A percentile compares a stretch with the other conserved stretches of the same genome.
Conservation (phyloP, 1,140 invertebrate genomes). For the Hyposmocoma kahamanoa region DNA sequence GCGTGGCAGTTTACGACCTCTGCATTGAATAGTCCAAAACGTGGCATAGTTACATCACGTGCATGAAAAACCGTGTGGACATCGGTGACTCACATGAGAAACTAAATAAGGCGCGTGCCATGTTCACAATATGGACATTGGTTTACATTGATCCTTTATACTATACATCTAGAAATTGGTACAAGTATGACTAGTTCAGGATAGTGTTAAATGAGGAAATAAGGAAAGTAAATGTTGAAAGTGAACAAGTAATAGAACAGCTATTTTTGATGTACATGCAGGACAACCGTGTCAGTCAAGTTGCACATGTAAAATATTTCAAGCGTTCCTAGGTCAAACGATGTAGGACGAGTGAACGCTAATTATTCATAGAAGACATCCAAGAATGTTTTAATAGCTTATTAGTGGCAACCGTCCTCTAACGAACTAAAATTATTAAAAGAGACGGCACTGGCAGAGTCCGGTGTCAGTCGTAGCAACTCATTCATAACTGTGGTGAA, state of each 20-base stretch:
- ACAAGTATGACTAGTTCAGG: too few species aligned
- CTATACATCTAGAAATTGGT: too few species aligned
- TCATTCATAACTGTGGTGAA: constrained; percentile 47
- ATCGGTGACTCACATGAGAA: constrained; percentile 4
- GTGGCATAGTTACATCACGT: constrained; percentile 40
- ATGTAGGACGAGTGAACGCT: not conserved
- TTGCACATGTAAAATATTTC: not conserved
- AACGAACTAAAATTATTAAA: not conserved
- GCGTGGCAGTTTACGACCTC: constrained; percentile 42
- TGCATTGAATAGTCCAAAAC: constrained; percentile 37
- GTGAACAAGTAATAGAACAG: too few species aligned
- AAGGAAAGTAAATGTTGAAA: too few species aligned
- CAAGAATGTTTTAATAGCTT: constrained; percentile 1
- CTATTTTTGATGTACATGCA: too few species aligned
- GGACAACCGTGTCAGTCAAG: too few species aligned
- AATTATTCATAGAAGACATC: not conserved
- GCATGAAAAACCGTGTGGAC: constrained; percentile 18
- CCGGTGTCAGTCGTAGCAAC: constrained; percentile 7
- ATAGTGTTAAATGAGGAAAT: too few species aligned
- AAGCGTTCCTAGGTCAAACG: not conserved
- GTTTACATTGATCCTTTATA: too few species aligned
- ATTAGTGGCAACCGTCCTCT: not conserved
- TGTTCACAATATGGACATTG: too few species aligned
- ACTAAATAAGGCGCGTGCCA: not conserved
- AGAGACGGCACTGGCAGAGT: not conserved